A percentile compares a stretch with the other conserved stretches of the same genome.
Evolutionary conservation across 2,797 vertebrate species (phyloP).

Genomic region (Australoheros facetus): DNA sequence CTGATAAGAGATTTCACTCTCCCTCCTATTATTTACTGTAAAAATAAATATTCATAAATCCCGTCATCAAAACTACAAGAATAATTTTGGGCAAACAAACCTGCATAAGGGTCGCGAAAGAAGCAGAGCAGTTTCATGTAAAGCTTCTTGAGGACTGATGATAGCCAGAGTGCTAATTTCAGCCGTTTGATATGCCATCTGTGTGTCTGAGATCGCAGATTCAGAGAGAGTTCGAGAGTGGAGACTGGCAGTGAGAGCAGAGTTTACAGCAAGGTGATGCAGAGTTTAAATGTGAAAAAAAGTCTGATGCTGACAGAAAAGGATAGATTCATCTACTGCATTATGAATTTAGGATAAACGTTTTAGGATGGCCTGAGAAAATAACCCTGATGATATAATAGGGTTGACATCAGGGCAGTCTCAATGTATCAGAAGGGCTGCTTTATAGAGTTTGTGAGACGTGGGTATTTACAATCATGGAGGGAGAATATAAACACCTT

Average conservation of each 20-base stretch:
- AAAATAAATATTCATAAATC: constrained; percentile 5
- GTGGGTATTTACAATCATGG: no score
- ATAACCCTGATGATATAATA: no score
- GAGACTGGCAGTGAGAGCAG: constrained; percentile 26
- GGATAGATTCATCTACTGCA: not conserved
- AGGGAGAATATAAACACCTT: no score
- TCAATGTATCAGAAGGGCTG: no score
- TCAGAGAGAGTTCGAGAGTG: constrained; percentile 11
- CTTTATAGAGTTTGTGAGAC: no score
- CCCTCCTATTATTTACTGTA: constrained; percentile 28
- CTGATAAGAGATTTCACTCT: constrained; percentile 31
- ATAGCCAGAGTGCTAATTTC: constrained; percentile 7
- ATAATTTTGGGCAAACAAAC: not conserved
- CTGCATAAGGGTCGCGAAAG: not conserved
- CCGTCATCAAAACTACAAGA: not conserved
- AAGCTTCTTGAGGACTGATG: not conserved
- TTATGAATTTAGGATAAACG: no score
- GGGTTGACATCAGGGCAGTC: no score
- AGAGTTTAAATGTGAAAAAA: not conserved
- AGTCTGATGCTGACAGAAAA: not conserved
- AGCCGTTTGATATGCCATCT: constrained; percentile 48
- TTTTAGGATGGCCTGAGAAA: no score
- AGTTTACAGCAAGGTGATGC: constrained; percentile 27
- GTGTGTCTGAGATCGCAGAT: constrained; percentile 16
- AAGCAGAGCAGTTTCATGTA: not conserved